A percentile compares a stretch with the other conserved stretches of the same genome.
Conservation (phyloP, 2,888 invertebrate species). For the Epistrophella euchroma region DNA sequence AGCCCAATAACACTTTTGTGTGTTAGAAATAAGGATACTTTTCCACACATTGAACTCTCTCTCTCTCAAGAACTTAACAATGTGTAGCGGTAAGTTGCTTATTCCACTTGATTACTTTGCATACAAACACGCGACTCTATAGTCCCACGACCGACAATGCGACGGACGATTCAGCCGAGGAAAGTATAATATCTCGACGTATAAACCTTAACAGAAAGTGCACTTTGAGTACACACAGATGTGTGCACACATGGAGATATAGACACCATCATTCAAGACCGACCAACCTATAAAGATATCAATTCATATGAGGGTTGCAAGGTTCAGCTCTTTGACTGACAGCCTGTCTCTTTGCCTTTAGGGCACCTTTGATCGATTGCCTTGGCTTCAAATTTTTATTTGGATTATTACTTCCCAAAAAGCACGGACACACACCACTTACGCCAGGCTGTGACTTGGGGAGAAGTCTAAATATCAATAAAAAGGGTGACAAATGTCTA, state of each 20-base stretch:
- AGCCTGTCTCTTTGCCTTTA: slow-evolving; percentile 33
- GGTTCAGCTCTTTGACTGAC: slow-evolving; percentile 39
- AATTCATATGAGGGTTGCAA: slow-evolving; percentile 43
- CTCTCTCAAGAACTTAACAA: slow-evolving; percentile 36
- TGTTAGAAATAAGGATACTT: slow-evolving; percentile 65
- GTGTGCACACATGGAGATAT: slow-evolving; percentile 59
- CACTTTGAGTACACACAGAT: slow-evolving; percentile 65
- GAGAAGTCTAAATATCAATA: slow-evolving; percentile 43
- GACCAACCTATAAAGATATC: slow-evolving; percentile 57
- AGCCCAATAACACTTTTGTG: slow-evolving; percentile 52
- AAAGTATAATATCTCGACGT: slow-evolving; percentile 5
- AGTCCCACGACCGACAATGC: too few species aligned
- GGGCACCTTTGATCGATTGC: slow-evolving; percentile 65
- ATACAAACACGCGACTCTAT: slow-evolving; percentile 53
- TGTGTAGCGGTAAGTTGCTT: slow-evolving; percentile 66
- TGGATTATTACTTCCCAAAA: slow-evolving; percentile 47
- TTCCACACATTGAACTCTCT: slow-evolving; percentile 72
- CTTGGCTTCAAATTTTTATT: slow-evolving; percentile 57
- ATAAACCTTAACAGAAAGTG: slow-evolving; percentile 21
- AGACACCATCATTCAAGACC: slow-evolving; percentile 31
- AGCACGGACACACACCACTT: not conserved
- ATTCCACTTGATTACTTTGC: slow-evolving; percentile 76
- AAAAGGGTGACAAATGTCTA: slow-evolving; percentile 44
- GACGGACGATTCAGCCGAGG: not conserved
- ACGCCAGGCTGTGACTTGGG: not conserved